These are phyloP conservation scores for Brachypodius melanocephalos DNA, from an alignment of 2,113 vertebrate species.

Conservation along the genomic window DNA sequence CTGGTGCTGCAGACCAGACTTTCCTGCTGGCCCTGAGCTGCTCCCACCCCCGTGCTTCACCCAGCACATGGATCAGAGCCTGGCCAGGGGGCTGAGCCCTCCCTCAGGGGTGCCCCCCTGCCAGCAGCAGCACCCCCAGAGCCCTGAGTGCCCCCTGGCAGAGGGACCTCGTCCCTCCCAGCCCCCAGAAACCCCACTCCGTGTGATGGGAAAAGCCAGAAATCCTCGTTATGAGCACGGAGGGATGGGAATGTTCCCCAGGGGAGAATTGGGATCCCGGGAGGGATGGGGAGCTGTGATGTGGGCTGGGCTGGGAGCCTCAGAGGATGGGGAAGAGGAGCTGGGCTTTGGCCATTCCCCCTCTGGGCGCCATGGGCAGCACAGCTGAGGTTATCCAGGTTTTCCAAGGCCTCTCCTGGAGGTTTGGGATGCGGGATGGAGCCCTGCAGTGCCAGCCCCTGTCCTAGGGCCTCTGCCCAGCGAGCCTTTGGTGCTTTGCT, in stretches of 20 bases:
- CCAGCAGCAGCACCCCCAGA: background rate
- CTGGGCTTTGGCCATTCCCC: background rate
- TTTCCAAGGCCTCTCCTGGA: background rate
- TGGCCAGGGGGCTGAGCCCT: background rate
- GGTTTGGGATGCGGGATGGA: background rate
- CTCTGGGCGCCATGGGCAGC: fast-evolving
- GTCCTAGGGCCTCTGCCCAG: fast-evolving
- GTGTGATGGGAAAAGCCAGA: fast-evolving
- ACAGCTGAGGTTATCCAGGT: background rate
- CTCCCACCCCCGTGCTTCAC: fast-evolving
- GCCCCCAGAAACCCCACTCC: too few species aligned
- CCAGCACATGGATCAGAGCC: background rate
- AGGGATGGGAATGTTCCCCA: background rate
- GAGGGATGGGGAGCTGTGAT: background rate
- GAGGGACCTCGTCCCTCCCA: background rate
- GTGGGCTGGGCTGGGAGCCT: background rate
- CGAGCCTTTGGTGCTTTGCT: background rate
- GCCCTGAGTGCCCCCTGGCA: background rate
- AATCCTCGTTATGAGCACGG: background rate
- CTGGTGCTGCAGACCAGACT: background rate
- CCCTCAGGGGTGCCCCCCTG: background rate
- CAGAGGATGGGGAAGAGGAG: background rate
- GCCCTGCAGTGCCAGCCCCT: background rate
- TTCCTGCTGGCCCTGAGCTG: background rate
- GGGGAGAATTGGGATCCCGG: background rate